These are phyloP conservation scores for Meles meles DNA, from an alignment of 2,113 vertebrate genomes.

Conservation along the genomic window DNA sequence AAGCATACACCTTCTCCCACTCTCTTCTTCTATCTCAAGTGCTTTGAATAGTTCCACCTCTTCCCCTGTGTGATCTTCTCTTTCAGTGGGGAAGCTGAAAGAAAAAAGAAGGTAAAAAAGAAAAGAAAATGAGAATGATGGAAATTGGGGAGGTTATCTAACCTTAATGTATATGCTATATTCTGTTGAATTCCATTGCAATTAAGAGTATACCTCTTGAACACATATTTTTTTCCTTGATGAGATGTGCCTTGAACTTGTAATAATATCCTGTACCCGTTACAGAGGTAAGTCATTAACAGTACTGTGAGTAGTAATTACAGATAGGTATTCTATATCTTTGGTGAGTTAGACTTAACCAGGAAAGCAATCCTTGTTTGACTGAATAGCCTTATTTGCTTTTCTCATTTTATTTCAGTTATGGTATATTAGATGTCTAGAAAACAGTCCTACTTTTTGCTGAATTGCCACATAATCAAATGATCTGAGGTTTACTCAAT, in stretches of 20 bases:
- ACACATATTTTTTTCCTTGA: background rate
- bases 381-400: background rate
- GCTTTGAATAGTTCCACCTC: background rate
- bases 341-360: background rate
- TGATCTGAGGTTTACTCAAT: background rate
- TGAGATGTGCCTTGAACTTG: background rate
- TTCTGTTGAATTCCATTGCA: background rate
- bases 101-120: background rate
- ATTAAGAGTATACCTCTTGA: background rate
- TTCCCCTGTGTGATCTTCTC: background rate
- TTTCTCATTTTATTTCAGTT: slow-evolving; percentile 17
- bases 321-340: background rate
- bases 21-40: background rate
- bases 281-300: background rate
- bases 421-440: background rate
- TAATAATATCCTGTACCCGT: background rate
- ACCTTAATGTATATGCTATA: background rate
- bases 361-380: background rate
- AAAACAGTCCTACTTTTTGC: background rate
- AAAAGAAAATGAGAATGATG: background rate
- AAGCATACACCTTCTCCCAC: background rate
- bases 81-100: background rate
- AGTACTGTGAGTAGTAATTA: background rate
- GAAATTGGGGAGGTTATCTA: background rate
- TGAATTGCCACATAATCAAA: background rate